Percentiles rank a stretch among this genome's conserved stretches.
Conservation (phyloP, 53 echinoderm and acorn worm species). For the Actinopyga echinites region DNA sequence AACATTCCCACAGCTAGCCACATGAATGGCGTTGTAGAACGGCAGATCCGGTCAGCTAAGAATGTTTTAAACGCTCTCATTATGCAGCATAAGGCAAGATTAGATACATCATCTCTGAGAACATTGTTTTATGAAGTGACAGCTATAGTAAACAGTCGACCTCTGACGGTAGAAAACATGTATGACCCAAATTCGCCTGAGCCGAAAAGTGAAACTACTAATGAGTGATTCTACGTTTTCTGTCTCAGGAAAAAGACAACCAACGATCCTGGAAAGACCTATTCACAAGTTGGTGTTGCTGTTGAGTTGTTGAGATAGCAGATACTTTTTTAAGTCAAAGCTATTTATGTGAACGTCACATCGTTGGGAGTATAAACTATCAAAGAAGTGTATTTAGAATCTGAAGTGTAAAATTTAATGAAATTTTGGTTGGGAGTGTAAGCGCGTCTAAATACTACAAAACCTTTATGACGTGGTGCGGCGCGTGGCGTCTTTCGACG, state of each 20-base stretch:
- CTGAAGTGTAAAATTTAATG: no score
- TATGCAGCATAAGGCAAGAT: not conserved
- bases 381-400: no score
- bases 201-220: not conserved
- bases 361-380: no score
- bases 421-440: no score
- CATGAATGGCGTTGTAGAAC: not conserved
- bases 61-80: not conserved
- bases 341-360: no score
- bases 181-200: not conserved
- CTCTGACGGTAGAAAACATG: conserved; percentile 34
- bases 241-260: not conserved
- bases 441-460: no score
- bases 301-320: no score
- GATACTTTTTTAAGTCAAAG: no score
- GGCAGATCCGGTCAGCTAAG: not conserved
- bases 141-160: conserved; percentile 60
- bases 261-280: conserved; percentile 7
- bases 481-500: no score
- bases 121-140: conserved; percentile 58
- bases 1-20: conserved; percentile 1
- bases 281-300: conserved; percentile 11
- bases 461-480: no score
- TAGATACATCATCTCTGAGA: not conserved
- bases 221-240: not conserved